Base-by-base conservation (phyloP, 2,113 vertebrate species). In the Oncorhynchus masou region DNA sequence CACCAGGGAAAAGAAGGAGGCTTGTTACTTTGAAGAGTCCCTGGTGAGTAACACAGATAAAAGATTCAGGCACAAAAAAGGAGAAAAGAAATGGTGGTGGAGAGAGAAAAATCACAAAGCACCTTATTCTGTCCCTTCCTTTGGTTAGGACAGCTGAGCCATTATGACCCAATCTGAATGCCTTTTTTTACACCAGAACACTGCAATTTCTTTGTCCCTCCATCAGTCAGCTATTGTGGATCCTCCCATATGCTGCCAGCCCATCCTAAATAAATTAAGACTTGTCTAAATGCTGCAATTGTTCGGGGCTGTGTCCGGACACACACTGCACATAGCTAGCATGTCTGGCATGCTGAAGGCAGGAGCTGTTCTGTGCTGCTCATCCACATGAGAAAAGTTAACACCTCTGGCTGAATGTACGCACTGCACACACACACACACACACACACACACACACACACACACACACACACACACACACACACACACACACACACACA, bases 21-120 rank as follows among this genome's bases (percentile, higher is more conserved):
- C 95, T 96, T 95, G 95, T 95, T 92, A 94, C 95, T 96, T 95
- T 95, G 95, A 97, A 96, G 94, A 94, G 94, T 95, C 95, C 95
- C 93, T 88, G 96, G 94, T 95, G 94, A 96, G 97, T 96, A 95
- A 96, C 93, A 95, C 94, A 96, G 96, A 98, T 96, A 98, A 98
- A 98, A 95, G 94, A 96, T 96, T 95, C 93, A 95, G 94, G 92
- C 93, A 94, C 84, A 89, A 76, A 70, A 74, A 15, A 71, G 25
- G 15, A 67, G 31, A 29, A 24, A 48, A 70, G 60, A 48, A 25
- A 79, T 71, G 76, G n/a, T 74, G 86, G 84, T 84, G 88, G 69
- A 74, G 70, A 81, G 77, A 54, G 67, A 73, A 81, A 93, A 94
- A 96, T 93, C 95, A 98, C 96, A 98, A 98, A 96, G 95, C 92